phyloP scores from a whole-genome alignment of 2,113 vertebrate species.

The Nipponia nippon region DNA sequence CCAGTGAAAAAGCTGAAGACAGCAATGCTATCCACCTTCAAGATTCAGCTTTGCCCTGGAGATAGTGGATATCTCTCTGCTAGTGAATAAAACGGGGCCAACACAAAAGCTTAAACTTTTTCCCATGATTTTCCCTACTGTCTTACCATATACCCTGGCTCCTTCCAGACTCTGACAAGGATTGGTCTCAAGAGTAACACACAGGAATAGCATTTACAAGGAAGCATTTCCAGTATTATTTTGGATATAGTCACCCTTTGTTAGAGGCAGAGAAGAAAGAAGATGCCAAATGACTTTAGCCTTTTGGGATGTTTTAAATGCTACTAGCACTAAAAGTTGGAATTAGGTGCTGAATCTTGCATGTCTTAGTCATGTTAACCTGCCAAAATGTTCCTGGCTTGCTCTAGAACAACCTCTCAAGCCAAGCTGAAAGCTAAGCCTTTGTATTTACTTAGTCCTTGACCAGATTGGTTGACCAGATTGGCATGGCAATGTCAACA shows the following conservation, averaged over 20 bases:
- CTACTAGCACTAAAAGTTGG: neutral
- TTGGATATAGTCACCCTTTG: neutral
- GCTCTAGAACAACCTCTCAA: conserved; percentile 39
- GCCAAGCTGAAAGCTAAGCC: conserved; percentile 44
- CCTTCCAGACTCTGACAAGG: neutral
- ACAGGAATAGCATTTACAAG: neutral
- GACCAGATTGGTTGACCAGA: conserved; percentile 54
- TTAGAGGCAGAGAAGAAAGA: neutral
- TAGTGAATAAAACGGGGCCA: neutral
- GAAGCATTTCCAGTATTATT: neutral
- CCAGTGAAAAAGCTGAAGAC: neutral
- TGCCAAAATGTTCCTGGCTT: neutral
- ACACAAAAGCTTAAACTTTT: neutral
- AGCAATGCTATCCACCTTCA: neutral
- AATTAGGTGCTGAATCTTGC: neutral
- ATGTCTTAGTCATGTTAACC: neutral
- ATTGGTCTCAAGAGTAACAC: neutral
- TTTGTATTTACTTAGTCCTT: conserved; percentile 53
- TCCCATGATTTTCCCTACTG: neutral
- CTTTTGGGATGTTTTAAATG: neutral
- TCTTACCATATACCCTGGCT: neutral
- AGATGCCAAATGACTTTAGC: neutral
- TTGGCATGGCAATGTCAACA: conserved; percentile 45
- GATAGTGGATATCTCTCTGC: neutral
- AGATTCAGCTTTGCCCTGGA: neutral